A percentile compares a stretch with the other conserved stretches of the same genome.
phyloP scores from a whole-genome alignment of 2,888 invertebrate species.

The Lepidochrysops patricia region DNA sequence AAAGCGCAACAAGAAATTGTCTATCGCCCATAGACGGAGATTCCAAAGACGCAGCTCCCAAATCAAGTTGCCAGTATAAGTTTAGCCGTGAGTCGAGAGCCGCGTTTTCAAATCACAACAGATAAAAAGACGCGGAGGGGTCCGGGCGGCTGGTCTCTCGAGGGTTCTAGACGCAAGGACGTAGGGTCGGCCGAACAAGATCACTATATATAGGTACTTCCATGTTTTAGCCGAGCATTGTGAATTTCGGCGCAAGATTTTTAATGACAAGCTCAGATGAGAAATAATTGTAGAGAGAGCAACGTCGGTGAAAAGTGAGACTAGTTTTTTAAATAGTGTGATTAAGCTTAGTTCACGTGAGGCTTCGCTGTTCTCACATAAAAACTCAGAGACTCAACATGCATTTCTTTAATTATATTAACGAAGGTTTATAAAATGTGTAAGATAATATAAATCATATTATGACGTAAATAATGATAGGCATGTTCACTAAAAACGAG shows the following conservation, averaged over 20 bases:
- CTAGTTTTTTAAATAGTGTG: too few relatives aligned
- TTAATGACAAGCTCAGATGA: slow-evolving; percentile 1
- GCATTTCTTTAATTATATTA: too few relatives aligned
- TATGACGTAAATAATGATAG: too few relatives aligned
- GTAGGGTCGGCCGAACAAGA: slow-evolving; percentile 59
- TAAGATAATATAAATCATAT: too few relatives aligned
- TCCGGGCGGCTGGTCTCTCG: slow-evolving; percentile 40
- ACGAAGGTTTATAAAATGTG: too few relatives aligned
- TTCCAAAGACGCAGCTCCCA: neutral
- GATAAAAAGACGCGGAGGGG: slow-evolving; percentile 23
- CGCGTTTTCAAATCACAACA: slow-evolving; percentile 12
- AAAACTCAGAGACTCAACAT: too few relatives aligned
- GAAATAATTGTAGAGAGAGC: too few relatives aligned
- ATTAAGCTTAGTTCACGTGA: too few relatives aligned
- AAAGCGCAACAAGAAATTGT: neutral
- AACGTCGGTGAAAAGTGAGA: too few relatives aligned
- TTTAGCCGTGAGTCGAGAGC: slow-evolving; percentile 15
- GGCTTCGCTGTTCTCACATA: too few relatives aligned
- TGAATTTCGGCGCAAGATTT: neutral
- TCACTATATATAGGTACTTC: slow-evolving; percentile 30
- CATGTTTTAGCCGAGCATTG: slow-evolving; percentile 7
- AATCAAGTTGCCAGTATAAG: slow-evolving; percentile 13
- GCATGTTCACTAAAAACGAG: too few relatives aligned
- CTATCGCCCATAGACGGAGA: neutral
- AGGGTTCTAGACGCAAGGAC: slow-evolving; percentile 60